These are phyloP conservation scores for Triplophysa tibetana DNA, from an alignment of 2,113 vertebrate genomes.

Conservation along the genomic window DNA sequence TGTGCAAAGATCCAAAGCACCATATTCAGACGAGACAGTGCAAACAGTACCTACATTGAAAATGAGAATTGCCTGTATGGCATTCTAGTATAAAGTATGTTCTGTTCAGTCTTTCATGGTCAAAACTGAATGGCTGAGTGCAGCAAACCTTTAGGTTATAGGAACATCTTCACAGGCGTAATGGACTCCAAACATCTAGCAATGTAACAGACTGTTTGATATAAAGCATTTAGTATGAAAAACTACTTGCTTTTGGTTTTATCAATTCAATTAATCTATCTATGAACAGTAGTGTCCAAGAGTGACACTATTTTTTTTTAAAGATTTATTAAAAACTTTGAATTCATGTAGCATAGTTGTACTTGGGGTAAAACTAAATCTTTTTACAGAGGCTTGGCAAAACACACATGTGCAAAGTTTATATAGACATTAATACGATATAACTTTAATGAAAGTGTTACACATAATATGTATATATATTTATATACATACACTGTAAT, in stretches of 20 bases:
- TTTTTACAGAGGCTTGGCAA: too few relatives aligned
- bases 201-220: not conserved
- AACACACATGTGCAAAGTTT: too few relatives aligned
- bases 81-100: conserved; percentile 4
- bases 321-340: too few relatives aligned
- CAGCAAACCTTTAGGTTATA: conserved; percentile 20
- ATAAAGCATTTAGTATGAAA: conserved; percentile 1
- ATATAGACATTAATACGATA: too few relatives aligned
- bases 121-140: conserved; percentile 34
- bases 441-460: too few relatives aligned
- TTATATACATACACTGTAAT: too few relatives aligned
- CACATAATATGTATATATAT: too few relatives aligned
- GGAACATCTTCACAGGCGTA: conserved; percentile 24
- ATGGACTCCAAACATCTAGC: conserved; percentile 39
- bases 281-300: too few relatives aligned
- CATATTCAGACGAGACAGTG: conserved; percentile 4
- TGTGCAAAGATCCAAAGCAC: conserved; percentile 31
- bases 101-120: conserved; percentile 30
- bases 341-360: too few relatives aligned
- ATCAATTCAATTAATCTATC: not conserved
- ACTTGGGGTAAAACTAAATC: too few relatives aligned
- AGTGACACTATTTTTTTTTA: too few relatives aligned
- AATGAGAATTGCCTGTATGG: conserved; percentile 11
- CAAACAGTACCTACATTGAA: conserved; percentile 20
- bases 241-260: not conserved